phyloP scores from a whole-genome alignment of 2,113 vertebrate genomes.

The Chrysemys picta region DNA sequence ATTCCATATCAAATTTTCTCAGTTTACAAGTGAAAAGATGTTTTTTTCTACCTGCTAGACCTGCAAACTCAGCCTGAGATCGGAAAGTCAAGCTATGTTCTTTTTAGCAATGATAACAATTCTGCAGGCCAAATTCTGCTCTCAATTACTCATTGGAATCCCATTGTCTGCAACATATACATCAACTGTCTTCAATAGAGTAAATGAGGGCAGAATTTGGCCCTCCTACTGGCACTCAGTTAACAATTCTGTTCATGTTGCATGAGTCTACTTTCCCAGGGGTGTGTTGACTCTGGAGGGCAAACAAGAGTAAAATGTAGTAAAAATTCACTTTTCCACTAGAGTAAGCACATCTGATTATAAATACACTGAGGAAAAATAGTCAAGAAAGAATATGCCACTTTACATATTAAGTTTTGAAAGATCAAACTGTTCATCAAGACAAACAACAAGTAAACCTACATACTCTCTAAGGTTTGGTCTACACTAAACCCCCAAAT shows the following conservation, averaged over 20 bases:
- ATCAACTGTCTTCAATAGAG: background rate
- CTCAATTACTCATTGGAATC: background rate
- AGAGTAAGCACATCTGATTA: background rate
- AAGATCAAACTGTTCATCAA: background rate
- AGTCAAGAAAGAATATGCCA: background rate
- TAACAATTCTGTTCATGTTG: background rate
- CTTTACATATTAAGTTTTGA: background rate
- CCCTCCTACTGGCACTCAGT: background rate
- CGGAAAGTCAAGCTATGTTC: background rate
- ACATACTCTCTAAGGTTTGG: too few species aligned
- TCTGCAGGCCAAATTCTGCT: background rate
- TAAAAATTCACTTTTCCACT: background rate
- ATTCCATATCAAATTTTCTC: background rate
- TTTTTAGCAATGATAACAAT: background rate
- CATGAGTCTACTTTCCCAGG: background rate
- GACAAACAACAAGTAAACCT: background rate
- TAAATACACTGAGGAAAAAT: background rate
- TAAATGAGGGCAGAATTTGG: background rate
- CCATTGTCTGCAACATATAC: background rate
- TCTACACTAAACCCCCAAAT: too few species aligned
- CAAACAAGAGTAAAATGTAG: background rate
- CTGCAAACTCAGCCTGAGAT: background rate
- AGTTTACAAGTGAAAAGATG: constrained; percentile 13
- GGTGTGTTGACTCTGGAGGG: background rate
- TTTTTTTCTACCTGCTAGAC: background rate